A percentile compares a stretch with the other conserved stretches of the same genome.
Evolutionary conservation across 2,113 vertebrate species (phyloP).

Genomic region (Eulemur rufifrons): DNA sequence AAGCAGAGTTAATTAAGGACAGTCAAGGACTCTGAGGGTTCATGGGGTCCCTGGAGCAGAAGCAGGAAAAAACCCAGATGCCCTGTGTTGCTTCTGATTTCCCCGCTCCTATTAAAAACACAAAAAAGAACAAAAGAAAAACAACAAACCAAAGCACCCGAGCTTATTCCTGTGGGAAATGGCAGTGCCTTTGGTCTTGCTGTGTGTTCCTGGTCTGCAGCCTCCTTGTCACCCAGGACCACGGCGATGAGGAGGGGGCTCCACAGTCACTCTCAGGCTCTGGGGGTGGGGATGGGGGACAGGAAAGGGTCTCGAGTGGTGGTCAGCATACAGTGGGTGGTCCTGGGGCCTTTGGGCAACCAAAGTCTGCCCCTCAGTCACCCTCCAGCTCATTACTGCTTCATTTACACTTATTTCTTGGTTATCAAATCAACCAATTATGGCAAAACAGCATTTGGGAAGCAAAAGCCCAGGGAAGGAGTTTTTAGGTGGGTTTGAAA

Average conservation of each 20-base stretch:
- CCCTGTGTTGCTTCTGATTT: not conserved
- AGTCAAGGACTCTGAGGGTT: not conserved
- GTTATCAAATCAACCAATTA: not conserved
- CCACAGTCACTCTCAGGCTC: fast-evolving
- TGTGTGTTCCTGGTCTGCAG: not conserved
- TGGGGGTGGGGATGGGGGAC: not conserved
- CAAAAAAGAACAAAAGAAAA: not conserved
- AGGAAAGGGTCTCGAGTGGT: fast-evolving
- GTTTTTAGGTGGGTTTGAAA: not conserved
- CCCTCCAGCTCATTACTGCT: not conserved
- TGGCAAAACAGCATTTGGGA: not conserved
- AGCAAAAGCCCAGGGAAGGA: not conserved
- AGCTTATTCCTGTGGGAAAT: not conserved
- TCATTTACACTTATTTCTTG: not conserved
- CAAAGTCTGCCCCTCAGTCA: fast-evolving
- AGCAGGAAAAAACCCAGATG: not conserved
- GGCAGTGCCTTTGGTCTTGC: not conserved
- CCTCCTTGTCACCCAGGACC: not conserved
- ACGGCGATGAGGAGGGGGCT: fast-evolving
- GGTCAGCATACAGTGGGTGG: fast-evolving
- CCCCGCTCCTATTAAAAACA: not conserved
- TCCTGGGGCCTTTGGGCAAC: not conserved
- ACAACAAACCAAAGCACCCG: fast-evolving
- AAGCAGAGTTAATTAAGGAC: not conserved
- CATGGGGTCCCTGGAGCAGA: not conserved